These are phyloP conservation scores for Ceratina calcarata DNA, from an alignment of 1,140 invertebrate species.

Conservation along the genomic window DNA sequence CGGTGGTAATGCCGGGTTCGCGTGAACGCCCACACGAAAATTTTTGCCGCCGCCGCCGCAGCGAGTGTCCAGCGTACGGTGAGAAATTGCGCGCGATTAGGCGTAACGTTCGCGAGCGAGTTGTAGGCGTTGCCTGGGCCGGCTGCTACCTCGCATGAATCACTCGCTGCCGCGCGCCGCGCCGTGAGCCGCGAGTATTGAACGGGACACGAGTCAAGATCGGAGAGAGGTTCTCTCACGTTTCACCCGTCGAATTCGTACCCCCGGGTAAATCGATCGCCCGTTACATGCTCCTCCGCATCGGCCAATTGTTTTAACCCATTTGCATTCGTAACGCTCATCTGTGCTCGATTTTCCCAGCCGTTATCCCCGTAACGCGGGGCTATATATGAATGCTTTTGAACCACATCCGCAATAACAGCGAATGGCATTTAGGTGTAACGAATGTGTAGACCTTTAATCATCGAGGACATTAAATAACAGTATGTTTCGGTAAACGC, in stretches of 20 bases:
- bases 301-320: neutral
- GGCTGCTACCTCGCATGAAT: constrained; percentile 32
- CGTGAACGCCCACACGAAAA: constrained; percentile 29
- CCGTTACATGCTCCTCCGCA: neutral
- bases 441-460: neutral
- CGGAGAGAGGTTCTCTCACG: neutral
- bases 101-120: constrained; percentile 12
- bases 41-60: constrained; percentile 2
- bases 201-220: constrained; percentile 1
- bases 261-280: neutral
- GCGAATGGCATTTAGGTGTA: too few species aligned
- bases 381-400: too few species aligned
- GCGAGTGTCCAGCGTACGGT: constrained; percentile 14
- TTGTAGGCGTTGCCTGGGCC: constrained; percentile 22
- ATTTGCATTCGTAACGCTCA: neutral
- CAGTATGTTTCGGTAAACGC: too few species aligned
- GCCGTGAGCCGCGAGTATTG: constrained; percentile 6
- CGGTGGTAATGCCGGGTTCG: constrained; percentile 36
- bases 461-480: neutral
- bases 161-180: neutral
- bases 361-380: too few species aligned
- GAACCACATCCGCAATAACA: too few species aligned
- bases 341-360: too few species aligned
- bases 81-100: constrained; percentile 43
- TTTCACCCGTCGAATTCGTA: neutral